Conservation (phyloP, 1,140 invertebrate genomes). For the Nautilus pompilius region DNA sequence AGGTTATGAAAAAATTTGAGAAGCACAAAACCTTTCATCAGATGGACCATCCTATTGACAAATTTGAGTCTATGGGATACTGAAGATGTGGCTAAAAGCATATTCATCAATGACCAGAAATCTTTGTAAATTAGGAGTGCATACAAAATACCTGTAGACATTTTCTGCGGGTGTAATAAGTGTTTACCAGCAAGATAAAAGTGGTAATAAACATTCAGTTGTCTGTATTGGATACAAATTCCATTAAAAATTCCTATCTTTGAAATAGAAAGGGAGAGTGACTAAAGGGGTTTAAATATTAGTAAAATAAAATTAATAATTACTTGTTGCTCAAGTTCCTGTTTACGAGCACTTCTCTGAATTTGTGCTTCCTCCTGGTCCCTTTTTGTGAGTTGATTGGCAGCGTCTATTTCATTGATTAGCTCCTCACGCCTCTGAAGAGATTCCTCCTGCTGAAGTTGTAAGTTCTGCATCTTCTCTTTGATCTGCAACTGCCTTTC, state of each 20-base stretch:
- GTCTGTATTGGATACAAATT: background rate
- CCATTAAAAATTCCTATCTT: background rate
- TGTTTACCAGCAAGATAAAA: background rate
- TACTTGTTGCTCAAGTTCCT: constrained; percentile 50
- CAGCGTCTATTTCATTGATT: constrained; percentile 50
- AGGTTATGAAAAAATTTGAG: too few relatives aligned
- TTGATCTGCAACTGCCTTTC: constrained; percentile 48
- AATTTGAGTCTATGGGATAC: too few relatives aligned
- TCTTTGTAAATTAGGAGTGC: too few relatives aligned
- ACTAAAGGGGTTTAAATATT: background rate
- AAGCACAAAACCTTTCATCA: too few relatives aligned
- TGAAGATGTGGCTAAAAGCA: too few relatives aligned
- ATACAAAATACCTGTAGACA: too few relatives aligned
- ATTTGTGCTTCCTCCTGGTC: constrained; percentile 40
- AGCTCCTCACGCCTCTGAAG: constrained; percentile 48
- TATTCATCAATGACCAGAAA: too few relatives aligned
- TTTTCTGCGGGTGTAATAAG: background rate
- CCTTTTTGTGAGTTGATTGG: constrained; percentile 44
- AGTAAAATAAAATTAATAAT: background rate
- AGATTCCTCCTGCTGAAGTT: constrained; percentile 44
- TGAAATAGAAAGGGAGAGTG: background rate
- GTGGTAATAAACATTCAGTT: background rate
- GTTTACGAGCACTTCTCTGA: constrained; percentile 36
- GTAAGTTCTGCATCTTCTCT: constrained; percentile 40
- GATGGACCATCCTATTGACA: too few relatives aligned